phyloP scores from a whole-genome alignment of 2,888 invertebrate genomes.

The Merodon equestris region DNA sequence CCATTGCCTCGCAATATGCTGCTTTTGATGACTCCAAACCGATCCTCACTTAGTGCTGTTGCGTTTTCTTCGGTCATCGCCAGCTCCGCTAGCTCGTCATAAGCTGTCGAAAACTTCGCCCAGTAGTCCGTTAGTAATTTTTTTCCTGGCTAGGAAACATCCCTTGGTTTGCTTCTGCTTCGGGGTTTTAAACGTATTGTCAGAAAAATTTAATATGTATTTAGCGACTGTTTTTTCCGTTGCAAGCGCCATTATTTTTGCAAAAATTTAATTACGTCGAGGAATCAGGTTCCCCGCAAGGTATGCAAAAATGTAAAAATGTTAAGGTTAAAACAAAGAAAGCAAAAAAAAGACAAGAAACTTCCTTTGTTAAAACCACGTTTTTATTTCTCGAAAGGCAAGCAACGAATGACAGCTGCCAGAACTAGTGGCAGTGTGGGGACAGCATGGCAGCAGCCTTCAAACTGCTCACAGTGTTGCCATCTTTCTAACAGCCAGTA shows the following conservation, averaged over 20 bases:
- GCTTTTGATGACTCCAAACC: not conserved
- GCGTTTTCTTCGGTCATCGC: not conserved
- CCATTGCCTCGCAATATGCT: not conserved
- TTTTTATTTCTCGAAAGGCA: too few species aligned
- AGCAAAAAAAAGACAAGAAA: too few species aligned
- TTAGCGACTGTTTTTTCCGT: not conserved
- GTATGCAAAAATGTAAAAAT: constrained; percentile 1
- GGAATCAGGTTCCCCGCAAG: constrained; percentile 4
- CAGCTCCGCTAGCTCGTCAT: not conserved
- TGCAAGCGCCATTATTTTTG: constrained; percentile 4
- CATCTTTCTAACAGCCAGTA: too few species aligned
- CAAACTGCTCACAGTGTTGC: too few species aligned
- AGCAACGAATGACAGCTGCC: too few species aligned
- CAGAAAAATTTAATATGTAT: constrained; percentile 1
- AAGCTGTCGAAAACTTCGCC: not conserved
- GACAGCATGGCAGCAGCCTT: too few species aligned
- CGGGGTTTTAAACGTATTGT: too few species aligned
- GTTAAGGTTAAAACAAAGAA: too few species aligned
- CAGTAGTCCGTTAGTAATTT: constrained; percentile 1
- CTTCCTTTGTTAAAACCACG: too few species aligned
- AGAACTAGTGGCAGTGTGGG: too few species aligned
- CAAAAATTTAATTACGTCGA: not conserved
- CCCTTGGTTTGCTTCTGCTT: too few species aligned
- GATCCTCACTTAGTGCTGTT: not conserved
- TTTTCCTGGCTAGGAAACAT: too few species aligned